A percentile compares a stretch with the other conserved stretches of the same genome.
phyloP scores from a whole-genome alignment of 2,888 invertebrate genomes.

The Drymonia ruficornis region DNA sequence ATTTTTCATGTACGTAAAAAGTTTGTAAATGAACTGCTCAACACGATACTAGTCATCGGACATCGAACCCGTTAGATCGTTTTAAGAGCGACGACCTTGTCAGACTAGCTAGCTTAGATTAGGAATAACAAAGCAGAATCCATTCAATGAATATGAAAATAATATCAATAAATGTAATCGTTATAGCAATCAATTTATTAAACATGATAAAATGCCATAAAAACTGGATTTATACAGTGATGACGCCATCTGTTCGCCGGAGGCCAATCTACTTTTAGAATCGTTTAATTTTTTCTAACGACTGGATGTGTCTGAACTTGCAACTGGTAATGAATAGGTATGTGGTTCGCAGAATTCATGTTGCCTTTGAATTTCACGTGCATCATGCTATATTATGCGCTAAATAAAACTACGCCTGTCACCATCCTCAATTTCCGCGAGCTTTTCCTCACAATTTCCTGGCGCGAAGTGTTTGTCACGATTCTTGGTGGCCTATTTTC shows the following conservation, averaged over 20 bases:
- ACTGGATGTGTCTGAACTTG: conserved; percentile 26
- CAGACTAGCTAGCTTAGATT: conserved; percentile 36
- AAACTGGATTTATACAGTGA: conserved; percentile 38
- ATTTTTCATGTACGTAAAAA: conserved; percentile 34
- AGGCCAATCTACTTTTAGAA: conserved; percentile 45
- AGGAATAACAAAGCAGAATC: conserved; percentile 13
- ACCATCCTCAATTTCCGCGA: conserved; percentile 34
- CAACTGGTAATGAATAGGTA: conserved; percentile 23
- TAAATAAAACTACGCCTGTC: conserved; percentile 20
- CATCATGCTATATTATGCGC: conserved; percentile 4
- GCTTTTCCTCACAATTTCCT: conserved; percentile 64
- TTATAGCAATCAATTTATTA: background rate
- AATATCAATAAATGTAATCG: background rate
- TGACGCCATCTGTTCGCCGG: conserved; percentile 52
- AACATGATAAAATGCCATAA: conserved; percentile 11
- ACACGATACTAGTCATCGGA: conserved; percentile 55
- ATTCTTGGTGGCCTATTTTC: conserved; percentile 68
- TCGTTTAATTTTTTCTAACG: conserved; percentile 40
- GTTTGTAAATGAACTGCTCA: conserved; percentile 35
- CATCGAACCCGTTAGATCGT: conserved; percentile 77
- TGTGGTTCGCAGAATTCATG: conserved; percentile 8
- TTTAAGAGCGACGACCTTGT: conserved; percentile 79
- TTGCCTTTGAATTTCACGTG: background rate
- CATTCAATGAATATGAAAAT: background rate
- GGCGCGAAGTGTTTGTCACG: conserved; percentile 51